Conservation (phyloP, 1,140 invertebrate genomes). For the Diabrotica virgifera region DNA sequence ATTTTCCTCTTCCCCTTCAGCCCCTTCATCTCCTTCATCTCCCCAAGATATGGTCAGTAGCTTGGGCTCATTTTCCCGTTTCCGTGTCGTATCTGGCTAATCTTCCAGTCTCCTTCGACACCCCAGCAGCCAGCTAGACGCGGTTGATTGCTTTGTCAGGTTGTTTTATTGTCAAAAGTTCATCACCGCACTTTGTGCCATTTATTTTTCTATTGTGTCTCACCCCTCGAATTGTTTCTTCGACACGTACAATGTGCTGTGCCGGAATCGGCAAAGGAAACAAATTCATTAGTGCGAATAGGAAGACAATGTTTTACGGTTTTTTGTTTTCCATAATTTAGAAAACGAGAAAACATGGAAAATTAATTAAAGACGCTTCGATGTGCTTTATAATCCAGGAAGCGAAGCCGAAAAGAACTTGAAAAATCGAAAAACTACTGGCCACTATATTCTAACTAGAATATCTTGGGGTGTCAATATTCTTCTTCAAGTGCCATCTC, state of each 20-base stretch:
- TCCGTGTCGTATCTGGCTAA: conserved; percentile 44
- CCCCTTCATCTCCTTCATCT: too few relatives aligned
- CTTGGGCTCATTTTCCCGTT: background rate
- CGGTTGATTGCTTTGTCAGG: conserved; percentile 43
- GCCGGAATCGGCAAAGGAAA: background rate
- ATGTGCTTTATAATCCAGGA: too few relatives aligned
- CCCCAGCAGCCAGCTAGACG: conserved; percentile 29
- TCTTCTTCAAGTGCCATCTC: too few relatives aligned
- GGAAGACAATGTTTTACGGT: too few relatives aligned
- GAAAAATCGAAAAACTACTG: too few relatives aligned
- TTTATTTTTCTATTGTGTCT: conserved; percentile 27
- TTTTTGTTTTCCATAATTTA: too few relatives aligned
- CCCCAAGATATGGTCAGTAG: background rate
- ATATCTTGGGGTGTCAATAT: too few relatives aligned
- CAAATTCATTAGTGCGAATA: conserved; percentile 3
- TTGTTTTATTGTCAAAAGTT: conserved; percentile 42
- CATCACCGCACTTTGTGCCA: conserved; percentile 32
- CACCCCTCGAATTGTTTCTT: background rate
- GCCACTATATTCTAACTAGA: too few relatives aligned
- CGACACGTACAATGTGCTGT: background rate
- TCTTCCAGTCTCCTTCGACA: conserved; percentile 30
- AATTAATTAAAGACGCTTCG: too few relatives aligned
- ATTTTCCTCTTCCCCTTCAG: background rate
- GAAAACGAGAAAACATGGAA: too few relatives aligned
- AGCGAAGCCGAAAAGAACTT: too few relatives aligned